These are phyloP conservation scores for Siniperca scherzeri DNA, from an alignment of 2,797 vertebrate genomes.

Conservation along the genomic window DNA sequence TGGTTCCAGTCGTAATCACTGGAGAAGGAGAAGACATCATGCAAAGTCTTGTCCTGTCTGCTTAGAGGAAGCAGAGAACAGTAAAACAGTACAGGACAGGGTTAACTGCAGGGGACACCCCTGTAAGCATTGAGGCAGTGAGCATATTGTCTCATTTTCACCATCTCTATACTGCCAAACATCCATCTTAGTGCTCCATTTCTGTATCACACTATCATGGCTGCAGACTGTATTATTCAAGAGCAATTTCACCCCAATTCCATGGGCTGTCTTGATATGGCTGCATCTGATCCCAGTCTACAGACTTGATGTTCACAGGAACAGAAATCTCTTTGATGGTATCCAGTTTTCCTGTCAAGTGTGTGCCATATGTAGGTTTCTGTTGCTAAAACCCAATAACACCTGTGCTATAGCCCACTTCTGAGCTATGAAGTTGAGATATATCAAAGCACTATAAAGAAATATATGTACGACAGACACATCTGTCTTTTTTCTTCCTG, in stretches of 20 bases:
- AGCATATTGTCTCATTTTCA: conserved; percentile 41
- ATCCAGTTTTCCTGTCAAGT: conserved; percentile 49
- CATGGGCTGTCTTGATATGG: conserved; percentile 58
- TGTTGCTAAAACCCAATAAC: conserved; percentile 43
- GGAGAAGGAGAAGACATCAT: conserved; percentile 9
- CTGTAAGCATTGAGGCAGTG: conserved; percentile 11
- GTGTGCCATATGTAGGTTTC: conserved; percentile 32
- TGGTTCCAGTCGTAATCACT: not conserved
- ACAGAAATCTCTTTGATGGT: conserved; percentile 52
- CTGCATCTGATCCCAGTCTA: conserved; percentile 67
- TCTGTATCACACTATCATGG: conserved; percentile 36
- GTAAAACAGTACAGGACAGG: conserved; percentile 26
- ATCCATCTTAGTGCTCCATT: conserved; percentile 47
- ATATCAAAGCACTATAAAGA: conserved; percentile 39
- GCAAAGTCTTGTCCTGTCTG: conserved; percentile 28
- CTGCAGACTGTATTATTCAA: conserved; percentile 65
- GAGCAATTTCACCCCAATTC: conserved; percentile 70
- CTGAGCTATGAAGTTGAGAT: conserved; percentile 45
- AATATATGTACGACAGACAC: conserved; percentile 20
- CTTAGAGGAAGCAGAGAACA: conserved; percentile 31
- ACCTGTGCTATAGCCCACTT: conserved; percentile 31
- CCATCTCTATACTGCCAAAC: conserved; percentile 4
- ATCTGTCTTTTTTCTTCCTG: conserved; percentile 20
- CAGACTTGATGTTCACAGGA: conserved; percentile 38
- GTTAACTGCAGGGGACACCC: conserved; percentile 10